These are phyloP conservation scores for Anneissia japonica DNA, from an alignment of 35 echinoderm and acorn worm species.

Conservation along the genomic window DNA sequence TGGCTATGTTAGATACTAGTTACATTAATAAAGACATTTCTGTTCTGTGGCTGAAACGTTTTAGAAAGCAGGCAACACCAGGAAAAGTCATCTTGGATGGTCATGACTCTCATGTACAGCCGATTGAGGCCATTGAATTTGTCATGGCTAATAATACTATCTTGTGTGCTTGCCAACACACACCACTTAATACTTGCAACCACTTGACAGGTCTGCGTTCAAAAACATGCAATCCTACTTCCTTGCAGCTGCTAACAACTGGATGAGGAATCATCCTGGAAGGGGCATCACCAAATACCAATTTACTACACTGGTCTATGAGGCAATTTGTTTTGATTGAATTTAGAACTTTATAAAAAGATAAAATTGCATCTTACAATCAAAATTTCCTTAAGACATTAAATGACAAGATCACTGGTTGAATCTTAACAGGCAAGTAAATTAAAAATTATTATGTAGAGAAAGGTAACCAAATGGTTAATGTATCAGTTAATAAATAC, in stretches of 20 bases:
- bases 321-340: too few species aligned
- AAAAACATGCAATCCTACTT: slow-evolving; percentile 30
- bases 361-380: too few species aligned
- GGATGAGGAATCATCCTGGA: slow-evolving; percentile 29
- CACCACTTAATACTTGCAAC: slow-evolving; percentile 51
- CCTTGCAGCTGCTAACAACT: slow-evolving; percentile 29
- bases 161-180: slow-evolving; percentile 29
- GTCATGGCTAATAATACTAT: slow-evolving; percentile 8
- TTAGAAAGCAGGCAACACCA: background rate
- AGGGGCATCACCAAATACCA: slow-evolving; percentile 41
- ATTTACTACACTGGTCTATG: slow-evolving; percentile 25
- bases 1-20: slow-evolving; percentile 19
- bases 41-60: slow-evolving; percentile 27
- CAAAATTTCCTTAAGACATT: too few species aligned
- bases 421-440: too few species aligned
- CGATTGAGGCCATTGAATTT: slow-evolving; percentile 4
- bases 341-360: too few species aligned
- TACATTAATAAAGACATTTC: slow-evolving; percentile 50
- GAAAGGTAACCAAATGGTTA: too few species aligned
- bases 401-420: too few species aligned
- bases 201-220: slow-evolving; percentile 36
- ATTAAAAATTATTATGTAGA: too few species aligned
- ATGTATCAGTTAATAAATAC: too few species aligned
- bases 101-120: slow-evolving; percentile 25
- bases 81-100: slow-evolving; percentile 26